Conservation (phyloP, 2,113 vertebrate genomes). For the Narcine bancroftii region DNA sequence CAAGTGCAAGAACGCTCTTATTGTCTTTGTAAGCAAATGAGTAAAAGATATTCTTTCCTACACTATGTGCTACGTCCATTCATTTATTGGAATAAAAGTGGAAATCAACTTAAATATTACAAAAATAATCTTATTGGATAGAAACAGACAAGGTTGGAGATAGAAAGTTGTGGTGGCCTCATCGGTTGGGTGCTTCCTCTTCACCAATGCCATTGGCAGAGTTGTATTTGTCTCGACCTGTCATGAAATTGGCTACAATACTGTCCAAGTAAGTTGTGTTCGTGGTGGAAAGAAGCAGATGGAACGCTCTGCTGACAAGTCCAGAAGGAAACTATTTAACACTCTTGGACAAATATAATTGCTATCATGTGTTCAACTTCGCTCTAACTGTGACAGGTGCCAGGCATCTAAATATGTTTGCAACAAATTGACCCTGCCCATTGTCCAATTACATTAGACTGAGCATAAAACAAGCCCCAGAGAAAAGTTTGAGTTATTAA, state of each 20-base stretch:
- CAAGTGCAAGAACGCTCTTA: too few species aligned
- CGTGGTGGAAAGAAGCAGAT: conserved; percentile 11
- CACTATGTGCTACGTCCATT: too few species aligned
- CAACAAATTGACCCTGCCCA: not conserved
- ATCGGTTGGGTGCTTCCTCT: not conserved
- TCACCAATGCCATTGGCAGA: not conserved
- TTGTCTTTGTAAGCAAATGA: too few species aligned
- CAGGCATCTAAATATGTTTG: conserved; percentile 19
- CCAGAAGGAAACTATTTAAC: conserved; percentile 3
- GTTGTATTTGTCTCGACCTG: conserved; percentile 9
- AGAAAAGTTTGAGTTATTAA: conserved; percentile 22
- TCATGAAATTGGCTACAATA: not conserved
- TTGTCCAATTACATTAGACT: conserved; percentile 38
- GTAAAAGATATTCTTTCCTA: too few species aligned
- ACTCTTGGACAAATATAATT: conserved; percentile 31
- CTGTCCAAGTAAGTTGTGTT: conserved; percentile 27
- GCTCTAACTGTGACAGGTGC: conserved; percentile 30
- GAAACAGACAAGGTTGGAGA: not conserved
- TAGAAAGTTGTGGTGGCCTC: not conserved
- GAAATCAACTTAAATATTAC: not conserved
- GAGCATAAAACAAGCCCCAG: not conserved
- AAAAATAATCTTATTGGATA: not conserved
- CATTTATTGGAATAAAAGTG: not conserved
- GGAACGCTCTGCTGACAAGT: conserved; percentile 2
- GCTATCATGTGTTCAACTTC: conserved; percentile 17